phyloP scores from a whole-genome alignment of 1,140 invertebrate genomes.

The Myzus persicae region DNA sequence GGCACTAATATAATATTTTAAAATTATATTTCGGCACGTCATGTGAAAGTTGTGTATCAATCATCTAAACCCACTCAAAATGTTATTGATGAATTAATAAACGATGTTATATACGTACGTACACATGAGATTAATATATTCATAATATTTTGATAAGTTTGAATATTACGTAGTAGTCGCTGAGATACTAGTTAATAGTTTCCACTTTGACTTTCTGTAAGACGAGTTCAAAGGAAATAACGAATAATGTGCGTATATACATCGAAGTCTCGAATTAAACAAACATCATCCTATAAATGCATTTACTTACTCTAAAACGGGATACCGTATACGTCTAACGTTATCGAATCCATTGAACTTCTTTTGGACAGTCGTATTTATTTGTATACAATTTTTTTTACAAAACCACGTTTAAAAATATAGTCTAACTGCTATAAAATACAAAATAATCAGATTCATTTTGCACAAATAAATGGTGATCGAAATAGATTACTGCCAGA shows the following conservation, averaged over 20 bases:
- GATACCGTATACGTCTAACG: not conserved
- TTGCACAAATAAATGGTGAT: not conserved
- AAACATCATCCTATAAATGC: not conserved
- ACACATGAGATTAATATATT: too few species aligned
- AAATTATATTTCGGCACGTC: not conserved
- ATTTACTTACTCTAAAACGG: not conserved
- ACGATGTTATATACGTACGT: too few species aligned
- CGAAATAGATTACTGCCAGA: too few species aligned
- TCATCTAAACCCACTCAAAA: not conserved
- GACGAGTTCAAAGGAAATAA: not conserved
- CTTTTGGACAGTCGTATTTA: not conserved
- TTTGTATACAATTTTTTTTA: not conserved
- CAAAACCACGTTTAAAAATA: not conserved
- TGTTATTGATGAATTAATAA: not conserved
- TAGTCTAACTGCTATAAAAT: not conserved
- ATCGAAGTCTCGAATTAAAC: not conserved
- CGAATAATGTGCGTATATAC: not conserved
- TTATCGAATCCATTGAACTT: not conserved
- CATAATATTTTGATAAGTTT: not conserved
- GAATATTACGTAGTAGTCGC: not conserved
- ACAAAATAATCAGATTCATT: not conserved
- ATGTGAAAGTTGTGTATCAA: not conserved
- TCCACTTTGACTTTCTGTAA: not conserved
- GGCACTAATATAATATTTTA: not conserved
- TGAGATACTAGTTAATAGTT: not conserved